A percentile compares a stretch with the other conserved stretches of the same genome.
phyloP scores from a whole-genome alignment of 1,140 invertebrate species.

The Callitettix versicolor region DNA sequence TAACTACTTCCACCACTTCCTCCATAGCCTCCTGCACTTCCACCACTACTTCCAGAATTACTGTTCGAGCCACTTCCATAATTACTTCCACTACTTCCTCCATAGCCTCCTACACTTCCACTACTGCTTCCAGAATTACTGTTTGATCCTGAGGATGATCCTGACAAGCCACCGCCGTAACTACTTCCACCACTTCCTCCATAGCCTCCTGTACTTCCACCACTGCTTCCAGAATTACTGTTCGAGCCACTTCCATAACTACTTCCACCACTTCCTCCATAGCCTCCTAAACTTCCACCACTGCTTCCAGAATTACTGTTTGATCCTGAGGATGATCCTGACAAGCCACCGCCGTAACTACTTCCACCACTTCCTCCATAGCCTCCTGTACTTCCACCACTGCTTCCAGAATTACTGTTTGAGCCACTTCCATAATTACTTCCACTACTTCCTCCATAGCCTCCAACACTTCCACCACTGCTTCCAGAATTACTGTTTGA shows the following conservation, averaged over 20 bases:
- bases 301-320: not conserved
- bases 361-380: conserved; percentile 4
- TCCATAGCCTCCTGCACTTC: not conserved
- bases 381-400: conserved; percentile 2
- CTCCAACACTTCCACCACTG: not conserved
- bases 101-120: not conserved
- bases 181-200: not conserved
- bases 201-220: not conserved
- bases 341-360: not conserved
- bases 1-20: not conserved
- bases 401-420: not conserved
- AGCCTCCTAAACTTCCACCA: conserved; percentile 9
- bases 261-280: not conserved
- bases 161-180: not conserved
- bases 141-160: not conserved
- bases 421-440: not conserved
- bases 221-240: not conserved
- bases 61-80: no score
- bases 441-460: not conserved
- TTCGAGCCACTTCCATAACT: not conserved
- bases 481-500: not conserved
- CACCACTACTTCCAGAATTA: not conserved
- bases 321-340: not conserved
- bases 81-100: no score
- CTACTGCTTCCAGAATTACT: not conserved